A percentile compares a stretch with the other conserved stretches of the same genome.
phyloP scores from a whole-genome alignment of 1,140 invertebrate genomes.

The Anastatus disparis region DNA sequence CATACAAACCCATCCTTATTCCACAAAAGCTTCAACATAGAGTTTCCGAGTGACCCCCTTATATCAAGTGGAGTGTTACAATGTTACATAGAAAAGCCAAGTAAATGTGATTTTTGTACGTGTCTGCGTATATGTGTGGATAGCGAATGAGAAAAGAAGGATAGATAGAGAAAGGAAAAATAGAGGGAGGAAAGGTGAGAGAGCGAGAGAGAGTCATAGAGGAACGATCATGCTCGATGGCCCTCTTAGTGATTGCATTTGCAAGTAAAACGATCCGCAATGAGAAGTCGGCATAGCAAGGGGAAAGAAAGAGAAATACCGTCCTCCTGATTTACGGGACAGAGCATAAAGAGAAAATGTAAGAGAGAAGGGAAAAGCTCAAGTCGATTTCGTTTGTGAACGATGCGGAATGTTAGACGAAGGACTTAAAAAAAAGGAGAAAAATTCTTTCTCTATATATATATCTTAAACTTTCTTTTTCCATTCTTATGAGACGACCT shows the following conservation, averaged over 20 bases:
- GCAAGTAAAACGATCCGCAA: slow-evolving; percentile 60
- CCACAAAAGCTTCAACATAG: too few relatives aligned
- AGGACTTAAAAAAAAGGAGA: too few relatives aligned
- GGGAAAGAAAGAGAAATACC: slow-evolving; percentile 49
- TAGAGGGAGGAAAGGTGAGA: not conserved
- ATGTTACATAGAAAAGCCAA: not conserved
- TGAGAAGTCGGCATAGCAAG: slow-evolving; percentile 41
- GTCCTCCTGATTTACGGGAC: slow-evolving; percentile 45
- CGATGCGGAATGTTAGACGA: too few relatives aligned
- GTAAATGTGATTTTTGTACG: too few relatives aligned
- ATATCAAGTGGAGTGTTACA: not conserved
- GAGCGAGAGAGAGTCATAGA: slow-evolving; percentile 47
- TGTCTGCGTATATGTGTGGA: too few relatives aligned
- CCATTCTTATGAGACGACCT: not conserved
- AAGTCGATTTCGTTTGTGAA: not conserved
- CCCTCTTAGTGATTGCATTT: slow-evolving; percentile 63
- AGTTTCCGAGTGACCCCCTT: too few relatives aligned
- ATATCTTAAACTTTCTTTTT: not conserved
- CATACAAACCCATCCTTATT: too few relatives aligned
- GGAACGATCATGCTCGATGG: slow-evolving; percentile 55
- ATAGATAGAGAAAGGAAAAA: too few relatives aligned
- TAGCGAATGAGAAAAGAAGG: too few relatives aligned
- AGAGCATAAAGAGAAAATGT: too few relatives aligned
- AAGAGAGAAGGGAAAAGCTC: too few relatives aligned
- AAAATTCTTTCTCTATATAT: too few relatives aligned